Base-by-base conservation (phyloP, 2,888 invertebrate species). In the Calliopum simillimum region DNA sequence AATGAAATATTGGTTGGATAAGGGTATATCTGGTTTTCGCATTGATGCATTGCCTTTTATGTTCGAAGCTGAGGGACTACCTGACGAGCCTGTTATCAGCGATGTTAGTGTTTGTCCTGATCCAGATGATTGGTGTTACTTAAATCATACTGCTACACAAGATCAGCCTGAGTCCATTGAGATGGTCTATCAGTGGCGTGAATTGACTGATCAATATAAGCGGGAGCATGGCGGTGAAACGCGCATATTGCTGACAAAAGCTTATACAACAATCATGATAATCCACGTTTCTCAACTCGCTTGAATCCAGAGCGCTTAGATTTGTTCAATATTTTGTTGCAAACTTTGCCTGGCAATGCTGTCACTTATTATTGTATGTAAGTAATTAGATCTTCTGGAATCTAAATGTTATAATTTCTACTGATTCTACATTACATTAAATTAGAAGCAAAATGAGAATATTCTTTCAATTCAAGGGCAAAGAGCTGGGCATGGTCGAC, bases 311-410 rank as follows among this genome's bases (percentile, higher is more conserved):
- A 90, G 66, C 88, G 93, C 71, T 90, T 91, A 0, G 95, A 96
- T 83, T 91, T 92, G 14, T 88, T 96, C 72, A 94, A 94, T 79
- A 95, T 97, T 91, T 83, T 98, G 51, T 87, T 91, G 14, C 88
- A 94, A 79, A 88, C 96, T 4, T 87, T 97, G 70, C 96, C 96
- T 0, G 97, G 97, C 21, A 90, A 94, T 23, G 91, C 92, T 19
- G 91, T 96, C 0, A 93, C 94, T 0, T 97, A 97, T 81, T n/a
- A n/a, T n/a, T n/a, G n/a, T 94, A 97, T 87, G 89, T 88, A 78
- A 85, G 80, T 71, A 14, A 23, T 8, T 63, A 16, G 69, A 4
- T 41, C n/a, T n/a, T n/a, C n/a, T n/a, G n/a, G n/a, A n/a, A n/a
- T n/a, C n/a, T n/a, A n/a, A n/a, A n/a, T n/a, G n/a, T n/a, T n/a